Percentiles rank a stretch among this genome's conserved stretches.
phyloP scores from a whole-genome alignment of 2,797 vertebrate genomes.

The Gorsachius magnificus region DNA sequence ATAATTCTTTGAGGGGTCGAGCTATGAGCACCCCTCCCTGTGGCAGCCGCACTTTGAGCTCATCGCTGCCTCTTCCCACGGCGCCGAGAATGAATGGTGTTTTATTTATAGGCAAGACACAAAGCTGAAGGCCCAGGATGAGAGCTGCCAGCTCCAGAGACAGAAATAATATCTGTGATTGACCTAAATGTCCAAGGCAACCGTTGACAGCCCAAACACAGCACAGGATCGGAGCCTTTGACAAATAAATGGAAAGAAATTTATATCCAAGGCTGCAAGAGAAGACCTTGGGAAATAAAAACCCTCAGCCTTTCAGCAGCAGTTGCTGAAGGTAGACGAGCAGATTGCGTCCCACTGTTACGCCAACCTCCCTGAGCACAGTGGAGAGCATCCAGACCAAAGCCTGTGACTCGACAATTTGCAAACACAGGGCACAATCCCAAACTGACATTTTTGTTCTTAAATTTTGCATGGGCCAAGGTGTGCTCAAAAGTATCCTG shows the following conservation, averaged over 20 bases:
- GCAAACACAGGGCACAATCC: neutral
- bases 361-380: rapidly evolving
- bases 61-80: neutral
- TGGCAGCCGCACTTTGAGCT: neutral
- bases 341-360: neutral
- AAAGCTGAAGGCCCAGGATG: slow-evolving; percentile 27
- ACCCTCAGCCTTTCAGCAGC: neutral
- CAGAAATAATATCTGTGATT: slow-evolving; percentile 55
- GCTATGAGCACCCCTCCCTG: neutral
- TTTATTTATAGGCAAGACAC: slow-evolving; percentile 47
- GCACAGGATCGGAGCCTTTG: neutral
- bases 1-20: neutral
- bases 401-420: neutral
- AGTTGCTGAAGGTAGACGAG: neutral
- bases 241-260: neutral
- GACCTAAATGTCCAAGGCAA: slow-evolving; percentile 60
- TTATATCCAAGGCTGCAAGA: slow-evolving; percentile 1
- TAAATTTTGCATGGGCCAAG: neutral
- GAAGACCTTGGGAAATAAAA: slow-evolving; percentile 36
- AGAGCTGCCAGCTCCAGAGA: slow-evolving; percentile 12
- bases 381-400: neutral
- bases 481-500: neutral
- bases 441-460: neutral
- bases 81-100: neutral
- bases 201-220: neutral